These are phyloP conservation scores for Atherinosoma microstoma DNA, from an alignment of 2,797 vertebrate species.

Conservation along the genomic window DNA sequence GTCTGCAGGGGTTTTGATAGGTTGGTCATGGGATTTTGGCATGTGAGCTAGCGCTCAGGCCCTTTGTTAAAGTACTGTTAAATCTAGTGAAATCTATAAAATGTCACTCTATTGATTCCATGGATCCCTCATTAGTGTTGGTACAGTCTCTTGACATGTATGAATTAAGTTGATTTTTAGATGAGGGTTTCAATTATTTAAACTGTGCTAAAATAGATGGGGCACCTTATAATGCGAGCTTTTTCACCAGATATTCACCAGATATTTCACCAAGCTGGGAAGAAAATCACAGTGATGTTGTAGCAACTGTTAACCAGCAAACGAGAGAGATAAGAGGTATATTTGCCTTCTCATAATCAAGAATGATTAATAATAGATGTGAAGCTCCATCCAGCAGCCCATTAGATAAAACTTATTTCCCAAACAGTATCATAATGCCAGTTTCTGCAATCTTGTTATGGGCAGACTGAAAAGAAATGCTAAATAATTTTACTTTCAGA, in stretches of 20 bases:
- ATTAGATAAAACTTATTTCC: no score
- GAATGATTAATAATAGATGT: neutral
- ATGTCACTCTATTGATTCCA: neutral
- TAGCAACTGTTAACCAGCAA: no score
- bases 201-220: constrained; percentile 25
- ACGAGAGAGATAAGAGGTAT: no score
- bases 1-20: neutral
- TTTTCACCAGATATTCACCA: constrained; percentile 14
- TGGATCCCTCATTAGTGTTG: constrained; percentile 1
- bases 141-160: neutral
- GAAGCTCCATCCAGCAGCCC: no score
- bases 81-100: neutral
- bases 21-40: constrained; percentile 17
- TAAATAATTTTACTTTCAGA: neutral
- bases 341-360: no score
- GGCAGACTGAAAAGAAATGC: neutral
- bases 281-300: no score
- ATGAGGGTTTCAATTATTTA: constrained; percentile 10
- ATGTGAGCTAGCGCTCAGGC: neutral
- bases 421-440: no score
- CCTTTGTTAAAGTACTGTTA: neutral
- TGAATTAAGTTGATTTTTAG: neutral
- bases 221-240: constrained; percentile 31
- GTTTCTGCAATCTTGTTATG: neutral
- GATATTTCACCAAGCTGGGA: no score